Evolutionary conservation across 2,113 vertebrate genomes (phyloP), one percentile per base, ranked within the genome.

Genomic region (Camelus dromedarius): DNA sequence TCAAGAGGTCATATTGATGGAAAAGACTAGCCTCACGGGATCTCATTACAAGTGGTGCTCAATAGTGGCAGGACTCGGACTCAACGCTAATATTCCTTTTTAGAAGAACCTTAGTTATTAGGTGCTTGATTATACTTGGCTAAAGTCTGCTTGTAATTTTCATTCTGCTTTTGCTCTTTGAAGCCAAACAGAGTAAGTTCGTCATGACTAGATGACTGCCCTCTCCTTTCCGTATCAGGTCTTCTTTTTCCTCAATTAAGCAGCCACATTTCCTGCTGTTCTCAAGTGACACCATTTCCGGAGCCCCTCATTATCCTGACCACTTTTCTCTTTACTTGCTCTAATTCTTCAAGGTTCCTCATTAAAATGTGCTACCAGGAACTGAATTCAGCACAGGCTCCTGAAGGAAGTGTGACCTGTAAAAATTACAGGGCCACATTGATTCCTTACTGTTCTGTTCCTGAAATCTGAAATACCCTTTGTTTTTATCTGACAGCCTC

Each of bases 91-190:
- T 52, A 42, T 8, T 90, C 42, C 58, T 42, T 83, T 79, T 84
- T 14, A 76, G 83, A 60, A 86, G 69, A 58, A 24, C 8, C 62
- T 0, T 32, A 9, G 83, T 80, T 35, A 30, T 64, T 66, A 70
- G n/a, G 18, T 89, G 26, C 22, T 89, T 91, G 77, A 46, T 86
- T 56, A 32, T 12, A 19, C 2, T 77, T 83, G 24, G 52, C 20
- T 83, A 70, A 66, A 20, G 16, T 69, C 26, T 77, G 3, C 58
- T 93, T 96, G 38, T 91, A n/a, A 89, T 60, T 64, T 93, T 81
- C 48, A 89, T 84, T 50, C 58, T 82, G 32, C 8, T 66, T 95
- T 96, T 66, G 18, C 18, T 60, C 30, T 56, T 46, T 50, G 11
- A 92, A 84, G 48, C 32, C 54, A 88, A 24, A 75, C 5, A 50